A percentile compares a stretch with the other conserved stretches of the same genome.
Evolutionary conservation across 2,888 invertebrate species (phyloP).

Genomic region (Dasypogon diadema): DNA sequence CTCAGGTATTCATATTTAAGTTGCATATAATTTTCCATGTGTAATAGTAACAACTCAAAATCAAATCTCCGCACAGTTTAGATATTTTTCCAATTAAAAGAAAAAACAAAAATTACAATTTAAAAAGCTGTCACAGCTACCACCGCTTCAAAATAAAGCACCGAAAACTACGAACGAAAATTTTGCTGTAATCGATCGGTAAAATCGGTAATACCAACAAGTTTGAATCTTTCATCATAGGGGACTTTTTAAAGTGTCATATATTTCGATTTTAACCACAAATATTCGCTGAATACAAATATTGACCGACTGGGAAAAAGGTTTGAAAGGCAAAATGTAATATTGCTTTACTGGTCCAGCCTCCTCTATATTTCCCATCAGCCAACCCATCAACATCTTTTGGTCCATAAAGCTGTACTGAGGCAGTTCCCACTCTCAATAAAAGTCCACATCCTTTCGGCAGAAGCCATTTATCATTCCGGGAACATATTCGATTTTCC

Average conservation of each 20-base stretch:
- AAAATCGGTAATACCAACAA: too few relatives aligned
- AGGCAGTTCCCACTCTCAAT: slow-evolving; percentile 8
- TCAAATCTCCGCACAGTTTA: too few relatives aligned
- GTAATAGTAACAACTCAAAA: too few relatives aligned
- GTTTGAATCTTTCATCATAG: background rate
- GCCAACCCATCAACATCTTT: slow-evolving; percentile 11
- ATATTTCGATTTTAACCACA: slow-evolving; percentile 12
- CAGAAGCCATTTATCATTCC: slow-evolving; percentile 45
- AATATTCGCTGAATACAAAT: slow-evolving; percentile 35
- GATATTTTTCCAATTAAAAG: too few relatives aligned
- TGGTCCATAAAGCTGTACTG: background rate
- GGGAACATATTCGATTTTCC: slow-evolving; percentile 39
- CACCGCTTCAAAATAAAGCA: too few relatives aligned
- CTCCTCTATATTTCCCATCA: background rate
- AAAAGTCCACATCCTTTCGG: slow-evolving; percentile 10
- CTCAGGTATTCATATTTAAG: too few relatives aligned
- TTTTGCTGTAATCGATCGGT: too few relatives aligned
- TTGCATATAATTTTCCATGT: too few relatives aligned
- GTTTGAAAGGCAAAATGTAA: slow-evolving; percentile 22
- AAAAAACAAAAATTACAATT: too few relatives aligned
- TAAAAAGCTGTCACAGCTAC: too few relatives aligned
- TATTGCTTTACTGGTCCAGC: slow-evolving; percentile 1
- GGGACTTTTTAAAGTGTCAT: slow-evolving; percentile 7
- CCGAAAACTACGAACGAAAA: too few relatives aligned
- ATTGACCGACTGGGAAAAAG: slow-evolving; percentile 10